A percentile compares a stretch with the other conserved stretches of the same genome.
Evolutionary conservation across 23 tunicate species (phyloP).

Genomic region (Ascidia mentula): DNA sequence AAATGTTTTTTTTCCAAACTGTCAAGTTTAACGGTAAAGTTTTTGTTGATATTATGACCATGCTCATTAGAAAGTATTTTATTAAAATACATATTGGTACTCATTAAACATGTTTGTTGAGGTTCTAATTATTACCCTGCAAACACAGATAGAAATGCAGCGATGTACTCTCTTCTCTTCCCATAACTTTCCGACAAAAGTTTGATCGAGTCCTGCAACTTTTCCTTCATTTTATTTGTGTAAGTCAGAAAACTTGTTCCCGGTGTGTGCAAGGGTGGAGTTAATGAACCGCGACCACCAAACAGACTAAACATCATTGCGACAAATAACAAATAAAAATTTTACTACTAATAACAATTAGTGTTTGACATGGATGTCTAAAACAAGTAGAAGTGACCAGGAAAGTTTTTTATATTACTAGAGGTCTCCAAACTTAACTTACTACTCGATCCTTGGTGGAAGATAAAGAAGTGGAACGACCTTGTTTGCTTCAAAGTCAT

Average conservation of each 20-base stretch:
- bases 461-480: constrained; percentile 48
- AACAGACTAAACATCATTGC: constrained; percentile 22
- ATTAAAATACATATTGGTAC: constrained; percentile 18
- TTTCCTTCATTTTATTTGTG: constrained; percentile 31
- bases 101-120: not conserved
- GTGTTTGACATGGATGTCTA: too few relatives aligned
- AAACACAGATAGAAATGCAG: constrained; percentile 55
- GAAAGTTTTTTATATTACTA: not conserved
- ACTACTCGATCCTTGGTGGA: constrained; percentile 69
- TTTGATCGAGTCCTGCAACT: constrained; percentile 35
- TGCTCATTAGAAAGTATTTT: not conserved
- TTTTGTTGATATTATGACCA: not conserved
- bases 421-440: constrained; percentile 25
- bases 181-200: constrained; percentile 44
- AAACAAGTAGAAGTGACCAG: not conserved
- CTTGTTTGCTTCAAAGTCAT: constrained; percentile 38
- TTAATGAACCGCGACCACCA: constrained; percentile 48
- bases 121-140: constrained; percentile 43
- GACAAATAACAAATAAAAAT: too few relatives aligned
- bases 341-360: too few relatives aligned
- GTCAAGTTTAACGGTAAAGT: too few relatives aligned
- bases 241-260: constrained; percentile 46
- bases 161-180: constrained; percentile 79
- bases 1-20: too few relatives aligned
- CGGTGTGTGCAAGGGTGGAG: constrained; percentile 49